Evolutionary conservation across 2,113 vertebrate species (phyloP), one percentile per base, ranked within the genome.

Genomic region (Marmota monax): DNA sequence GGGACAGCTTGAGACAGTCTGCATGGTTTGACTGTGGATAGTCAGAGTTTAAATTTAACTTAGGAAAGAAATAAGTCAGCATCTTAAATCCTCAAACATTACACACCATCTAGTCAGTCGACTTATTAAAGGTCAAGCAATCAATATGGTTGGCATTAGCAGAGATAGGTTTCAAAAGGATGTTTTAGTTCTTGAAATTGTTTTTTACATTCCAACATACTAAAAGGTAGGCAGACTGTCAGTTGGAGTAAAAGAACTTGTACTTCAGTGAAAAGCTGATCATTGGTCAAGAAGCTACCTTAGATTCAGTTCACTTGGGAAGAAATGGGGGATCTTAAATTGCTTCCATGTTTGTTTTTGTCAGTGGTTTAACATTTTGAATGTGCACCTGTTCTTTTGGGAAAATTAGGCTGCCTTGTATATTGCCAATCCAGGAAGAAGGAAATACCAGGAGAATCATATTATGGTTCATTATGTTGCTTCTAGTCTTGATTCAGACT

Each of bases 1-100:
- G 48, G 82, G 32, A 76, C 70, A 88, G 70, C 51, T 48, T 85
- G 90, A 82, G 79, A 88, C 65, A 86, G 58, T 79, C 73, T 78
- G 32, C 63, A 79, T 32, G 39, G 74, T 74, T 95, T 90, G 92
- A 96, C 88, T 96, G 42, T 86, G 77, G 83, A 29, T 76, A 78
- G 42, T 94, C 63, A 86, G 95, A 96, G 83, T 97, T 97, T 89
- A 92, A 93, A 89, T 94, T 92, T 94, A 88, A 91, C 88, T 92
- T 85, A 78, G 93, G 82, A 87, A 91, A 96, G 84, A 95, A 92
- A 74, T 84, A 93, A 93, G 63, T 74, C 93, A 96, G 83, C 51
- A 73, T 90, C 69, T 92, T 95, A 92, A 97, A 96, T 96, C 83
- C 48, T 12, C 82, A 92, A 96, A 90, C 79, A 83, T 96, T 82